phyloP scores from a whole-genome alignment of 2,888 invertebrate genomes.

The Lycia hirtaria region DNA sequence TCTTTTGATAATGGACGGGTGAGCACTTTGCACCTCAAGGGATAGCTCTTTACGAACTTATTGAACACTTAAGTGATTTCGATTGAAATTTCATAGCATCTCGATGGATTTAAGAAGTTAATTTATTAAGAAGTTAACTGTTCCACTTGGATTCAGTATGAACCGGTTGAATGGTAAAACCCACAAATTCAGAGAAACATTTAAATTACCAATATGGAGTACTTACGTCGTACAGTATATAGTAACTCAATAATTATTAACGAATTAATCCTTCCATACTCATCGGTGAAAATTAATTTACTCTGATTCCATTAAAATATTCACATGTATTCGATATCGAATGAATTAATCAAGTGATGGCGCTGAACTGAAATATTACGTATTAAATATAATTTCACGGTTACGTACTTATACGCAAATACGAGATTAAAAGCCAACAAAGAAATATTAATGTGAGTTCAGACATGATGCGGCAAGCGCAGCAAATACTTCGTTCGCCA shows the following conservation, averaged over 20 bases:
- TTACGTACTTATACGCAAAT: neutral
- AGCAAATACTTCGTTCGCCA: too few relatives aligned
- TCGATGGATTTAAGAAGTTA: too few relatives aligned
- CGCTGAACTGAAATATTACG: neutral
- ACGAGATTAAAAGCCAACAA: neutral
- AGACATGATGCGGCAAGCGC: too few relatives aligned
- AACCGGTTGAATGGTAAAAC: neutral
- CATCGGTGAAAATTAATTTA: neutral
- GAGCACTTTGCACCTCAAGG: slow-evolving; percentile 1
- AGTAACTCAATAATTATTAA: too few relatives aligned
- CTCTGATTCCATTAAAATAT: slow-evolving; percentile 11
- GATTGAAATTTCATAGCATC: neutral
- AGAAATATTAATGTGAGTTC: too few relatives aligned
- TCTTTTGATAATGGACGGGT: slow-evolving; percentile 9
- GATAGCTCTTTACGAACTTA: neutral
- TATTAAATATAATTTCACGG: neutral
- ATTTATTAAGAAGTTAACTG: too few relatives aligned
- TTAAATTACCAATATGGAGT: too few relatives aligned
- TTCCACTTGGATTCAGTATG: neutral
- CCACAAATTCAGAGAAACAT: neutral
- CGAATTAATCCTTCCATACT: neutral
- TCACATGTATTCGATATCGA: neutral
- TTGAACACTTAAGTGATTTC: neutral
- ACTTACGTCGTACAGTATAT: too few relatives aligned
- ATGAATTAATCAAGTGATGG: neutral